Conservation (phyloP, 1,140 invertebrate species). For the Achatina immaculata region DNA sequence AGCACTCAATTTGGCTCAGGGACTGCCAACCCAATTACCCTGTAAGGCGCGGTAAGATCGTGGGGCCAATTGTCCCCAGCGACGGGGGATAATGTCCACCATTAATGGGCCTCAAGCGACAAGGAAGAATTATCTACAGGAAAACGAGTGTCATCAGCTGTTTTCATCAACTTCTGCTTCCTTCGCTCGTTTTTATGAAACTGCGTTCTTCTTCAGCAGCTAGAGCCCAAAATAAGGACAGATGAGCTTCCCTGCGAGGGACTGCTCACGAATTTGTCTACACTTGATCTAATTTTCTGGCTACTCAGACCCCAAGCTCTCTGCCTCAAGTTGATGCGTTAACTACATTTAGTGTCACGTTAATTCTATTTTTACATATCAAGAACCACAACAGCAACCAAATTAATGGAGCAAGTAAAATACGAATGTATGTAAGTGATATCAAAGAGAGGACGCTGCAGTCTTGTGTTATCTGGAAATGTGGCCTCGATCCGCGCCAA, state of each 20-base stretch:
- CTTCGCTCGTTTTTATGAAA: background rate
- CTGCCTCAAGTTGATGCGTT: background rate
- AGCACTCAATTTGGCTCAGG: constrained; percentile 11
- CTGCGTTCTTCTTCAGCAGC: background rate
- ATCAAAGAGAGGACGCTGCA: too few relatives aligned
- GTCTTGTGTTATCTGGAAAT: too few relatives aligned
- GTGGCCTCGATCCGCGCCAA: too few relatives aligned
- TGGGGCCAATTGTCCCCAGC: background rate
- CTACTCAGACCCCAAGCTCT: background rate
- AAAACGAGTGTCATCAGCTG: constrained; percentile 11
- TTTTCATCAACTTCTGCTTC: background rate
- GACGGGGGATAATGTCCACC: background rate
- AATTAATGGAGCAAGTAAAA: background rate
- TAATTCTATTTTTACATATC: background rate
- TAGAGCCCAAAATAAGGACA: background rate
- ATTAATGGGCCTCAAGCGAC: background rate
- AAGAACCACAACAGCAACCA: background rate
- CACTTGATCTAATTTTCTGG: background rate
- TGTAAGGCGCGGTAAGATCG: background rate
- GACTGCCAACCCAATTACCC: constrained; percentile 9
- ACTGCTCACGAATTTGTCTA: background rate
- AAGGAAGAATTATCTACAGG: constrained; percentile 1
- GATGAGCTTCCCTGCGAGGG: background rate
- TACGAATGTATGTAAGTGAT: too few relatives aligned
- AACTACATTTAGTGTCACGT: background rate